Evolutionary conservation across 2,797 vertebrate genomes (phyloP).

Genomic region (Champsocephalus esox): DNA sequence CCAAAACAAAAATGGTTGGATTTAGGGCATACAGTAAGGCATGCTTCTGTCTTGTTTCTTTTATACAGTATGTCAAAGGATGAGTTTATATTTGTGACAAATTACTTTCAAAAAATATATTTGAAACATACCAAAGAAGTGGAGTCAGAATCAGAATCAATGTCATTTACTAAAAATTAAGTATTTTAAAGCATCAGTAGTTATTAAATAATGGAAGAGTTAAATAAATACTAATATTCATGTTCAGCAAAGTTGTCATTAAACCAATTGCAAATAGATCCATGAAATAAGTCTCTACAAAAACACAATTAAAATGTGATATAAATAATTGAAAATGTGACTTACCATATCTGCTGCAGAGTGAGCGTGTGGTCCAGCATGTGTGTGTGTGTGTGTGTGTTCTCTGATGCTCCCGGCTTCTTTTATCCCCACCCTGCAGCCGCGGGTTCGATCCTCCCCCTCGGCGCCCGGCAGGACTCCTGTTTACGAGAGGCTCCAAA

Average conservation of each 20-base stretch:
- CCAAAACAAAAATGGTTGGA: no score
- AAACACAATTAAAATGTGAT: no score
- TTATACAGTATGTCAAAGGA: no score
- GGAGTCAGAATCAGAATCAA: background rate
- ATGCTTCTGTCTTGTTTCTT: no score
- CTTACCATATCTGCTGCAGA: slow-evolving; percentile 66
- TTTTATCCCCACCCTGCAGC: slow-evolving; percentile 72
- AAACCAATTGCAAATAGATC: background rate
- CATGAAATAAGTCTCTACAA: no score
- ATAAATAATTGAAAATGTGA: no score
- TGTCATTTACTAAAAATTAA: background rate
- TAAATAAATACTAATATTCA: background rate
- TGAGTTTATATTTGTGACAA: no score
- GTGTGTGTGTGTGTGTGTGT: background rate
- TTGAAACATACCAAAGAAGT: background rate
- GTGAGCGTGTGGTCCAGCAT: slow-evolving; percentile 12
- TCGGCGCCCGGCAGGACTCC: slow-evolving; percentile 69
- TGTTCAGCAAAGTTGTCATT: background rate
- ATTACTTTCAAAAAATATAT: no score
- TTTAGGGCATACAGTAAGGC: no score
- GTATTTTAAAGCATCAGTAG: background rate
- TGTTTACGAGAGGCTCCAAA: slow-evolving; percentile 73
- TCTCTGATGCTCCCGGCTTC: slow-evolving; percentile 46
- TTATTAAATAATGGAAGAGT: background rate
- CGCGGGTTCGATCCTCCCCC: slow-evolving; percentile 75